Base-by-base conservation (phyloP, 2,797 vertebrate species). In the Cyclura pinguis region DNA sequence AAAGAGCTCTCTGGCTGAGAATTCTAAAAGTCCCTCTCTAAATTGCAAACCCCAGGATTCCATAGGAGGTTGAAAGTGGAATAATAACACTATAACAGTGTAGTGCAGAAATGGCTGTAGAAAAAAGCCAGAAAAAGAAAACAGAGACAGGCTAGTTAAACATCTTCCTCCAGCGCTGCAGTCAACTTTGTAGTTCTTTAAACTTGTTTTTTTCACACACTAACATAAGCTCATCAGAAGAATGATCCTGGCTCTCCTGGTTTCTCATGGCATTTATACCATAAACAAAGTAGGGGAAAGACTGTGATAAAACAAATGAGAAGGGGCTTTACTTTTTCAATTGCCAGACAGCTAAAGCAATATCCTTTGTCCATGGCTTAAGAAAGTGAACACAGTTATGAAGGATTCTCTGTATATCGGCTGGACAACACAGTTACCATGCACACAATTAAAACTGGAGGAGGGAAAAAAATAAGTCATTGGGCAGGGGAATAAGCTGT, bases 301-400 rank as follows among this genome's bases (percentile, higher is more conserved):
- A 10, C 67, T 69, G 67, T 10, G 6, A 69, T 69, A 32, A 69
- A 69, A 10, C 86, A 92, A 95, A 94, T 95, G 95, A 95, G 95
- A 95, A 86, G 84, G 88, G 84, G 85, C 81, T 81, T 77, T 12
- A 1, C 87, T 91, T 24, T 95, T 5, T 89, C 95, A 89, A 96
- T 95, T 95, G 93, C 90, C 89, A 89, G 88, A 87, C 91, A 95
- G 87, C 89, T 93, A 0, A 93, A 95, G 94, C 87, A 94, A 92
- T 96, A 95, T 77, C 87, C 93, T 92, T 90, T 93, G 88, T 89
- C 93, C 89, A 57, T 96, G 91, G 93, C 86, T 92, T 86, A 82
- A 84, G 91, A 94, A 91, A 81, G 88, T 69, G 95, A 92, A 93
- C 1, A 2, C 92, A 77, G 74, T 77, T 93, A 77, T 93, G 92